Conservation (phyloP, 2,113 vertebrate species). For the Crotalus viridis region DNA sequence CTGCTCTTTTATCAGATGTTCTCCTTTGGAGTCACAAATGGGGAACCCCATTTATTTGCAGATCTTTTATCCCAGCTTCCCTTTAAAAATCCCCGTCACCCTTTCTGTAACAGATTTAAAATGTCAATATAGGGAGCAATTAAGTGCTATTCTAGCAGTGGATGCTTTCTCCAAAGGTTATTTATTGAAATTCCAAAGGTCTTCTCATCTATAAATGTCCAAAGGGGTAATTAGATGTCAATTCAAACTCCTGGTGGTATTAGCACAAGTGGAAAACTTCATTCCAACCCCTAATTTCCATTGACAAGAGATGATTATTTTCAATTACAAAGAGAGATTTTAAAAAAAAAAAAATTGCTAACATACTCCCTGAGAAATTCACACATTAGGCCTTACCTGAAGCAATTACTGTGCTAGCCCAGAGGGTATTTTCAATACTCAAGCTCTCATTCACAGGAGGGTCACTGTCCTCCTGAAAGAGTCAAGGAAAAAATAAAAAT, state of each 20-base stretch:
- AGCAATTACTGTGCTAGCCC: constrained; percentile 95
- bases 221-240: constrained; percentile 50
- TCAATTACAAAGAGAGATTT: constrained; percentile 61
- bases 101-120: constrained; percentile 69
- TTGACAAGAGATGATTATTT: constrained; percentile 66
- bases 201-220: constrained; percentile 54
- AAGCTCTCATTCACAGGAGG: constrained; percentile 93
- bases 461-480: constrained; percentile 89
- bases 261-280: constrained; percentile 54
- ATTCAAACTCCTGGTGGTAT: constrained; percentile 50
- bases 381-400: constrained; percentile 76
- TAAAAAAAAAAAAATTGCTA: constrained; percentile 68
- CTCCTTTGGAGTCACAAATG: not conserved
- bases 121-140: constrained; percentile 62
- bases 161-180: constrained; percentile 59
- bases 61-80: constrained; percentile 43
- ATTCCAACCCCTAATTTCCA: constrained; percentile 61
- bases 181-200: constrained; percentile 40
- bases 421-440: constrained; percentile 95
- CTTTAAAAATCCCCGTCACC: constrained; percentile 47
- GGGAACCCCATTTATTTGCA: constrained; percentile 16
- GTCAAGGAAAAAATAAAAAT: not conserved
- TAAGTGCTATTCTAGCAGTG: constrained; percentile 55
- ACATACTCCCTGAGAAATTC: constrained; percentile 52
- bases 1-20: not conserved